These are phyloP conservation scores for Distichodus sexfasciatus DNA, from an alignment of 2,797 vertebrate genomes.

Conservation along the genomic window DNA sequence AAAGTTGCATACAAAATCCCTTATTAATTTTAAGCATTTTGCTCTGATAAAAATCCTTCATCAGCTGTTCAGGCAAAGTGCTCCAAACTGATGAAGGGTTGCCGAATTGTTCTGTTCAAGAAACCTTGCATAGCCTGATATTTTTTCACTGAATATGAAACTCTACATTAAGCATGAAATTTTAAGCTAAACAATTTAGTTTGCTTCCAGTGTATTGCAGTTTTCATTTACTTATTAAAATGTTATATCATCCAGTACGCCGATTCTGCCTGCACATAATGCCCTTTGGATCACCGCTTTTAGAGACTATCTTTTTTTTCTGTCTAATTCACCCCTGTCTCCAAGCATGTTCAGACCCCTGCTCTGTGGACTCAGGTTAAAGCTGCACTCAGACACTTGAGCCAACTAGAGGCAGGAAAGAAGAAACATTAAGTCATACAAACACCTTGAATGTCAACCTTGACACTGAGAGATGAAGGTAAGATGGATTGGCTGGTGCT, in stretches of 20 bases:
- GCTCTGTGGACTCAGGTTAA: conserved; percentile 9
- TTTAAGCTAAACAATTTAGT: too few relatives aligned
- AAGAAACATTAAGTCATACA: conserved; percentile 77
- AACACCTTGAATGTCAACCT: conserved; percentile 79
- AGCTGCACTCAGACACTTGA: neutral
- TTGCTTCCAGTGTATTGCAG: too few relatives aligned
- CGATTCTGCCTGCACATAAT: neutral
- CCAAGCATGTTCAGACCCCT: neutral
- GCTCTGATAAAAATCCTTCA: too few relatives aligned
- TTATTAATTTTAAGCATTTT: too few relatives aligned
- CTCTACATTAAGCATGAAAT: too few relatives aligned
- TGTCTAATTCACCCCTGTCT: neutral
- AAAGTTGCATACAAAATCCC: too few relatives aligned
- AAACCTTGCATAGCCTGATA: too few relatives aligned
- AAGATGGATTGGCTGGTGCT: conserved; percentile 66
- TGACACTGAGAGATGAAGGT: conserved; percentile 61
- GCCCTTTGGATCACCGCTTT: neutral
- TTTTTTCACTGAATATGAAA: too few relatives aligned
- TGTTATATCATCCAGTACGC: neutral
- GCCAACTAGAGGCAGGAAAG: conserved; percentile 51
- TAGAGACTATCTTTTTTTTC: neutral
- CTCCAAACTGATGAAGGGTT: too few relatives aligned
- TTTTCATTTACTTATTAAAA: too few relatives aligned
- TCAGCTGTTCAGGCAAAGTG: too few relatives aligned
- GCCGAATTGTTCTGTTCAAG: too few relatives aligned